phyloP scores from a whole-genome alignment of 2,797 vertebrate genomes.

The Podargus strigoides region DNA sequence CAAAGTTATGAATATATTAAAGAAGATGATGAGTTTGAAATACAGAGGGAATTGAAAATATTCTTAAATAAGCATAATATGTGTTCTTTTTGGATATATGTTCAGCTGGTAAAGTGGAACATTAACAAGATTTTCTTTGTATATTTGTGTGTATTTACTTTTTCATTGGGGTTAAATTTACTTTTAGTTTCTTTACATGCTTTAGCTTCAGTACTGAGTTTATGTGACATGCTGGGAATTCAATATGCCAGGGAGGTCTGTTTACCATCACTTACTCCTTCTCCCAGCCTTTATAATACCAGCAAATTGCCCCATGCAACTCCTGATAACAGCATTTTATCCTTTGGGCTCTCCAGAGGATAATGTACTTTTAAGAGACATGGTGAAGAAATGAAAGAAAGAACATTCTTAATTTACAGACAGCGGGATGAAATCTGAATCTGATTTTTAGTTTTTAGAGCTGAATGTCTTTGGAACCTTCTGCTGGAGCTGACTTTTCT shows the following conservation, averaged over 20 bases:
- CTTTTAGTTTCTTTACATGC: neutral
- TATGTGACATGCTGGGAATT: neutral
- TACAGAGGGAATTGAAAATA: neutral
- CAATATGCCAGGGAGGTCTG: neutral
- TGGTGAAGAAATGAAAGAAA: neutral
- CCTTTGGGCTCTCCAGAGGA: neutral
- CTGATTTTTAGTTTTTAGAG: neutral
- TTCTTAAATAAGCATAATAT: neutral
- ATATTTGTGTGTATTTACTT: neutral
- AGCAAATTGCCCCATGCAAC: neutral
- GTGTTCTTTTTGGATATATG: neutral
- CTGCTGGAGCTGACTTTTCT: neutral
- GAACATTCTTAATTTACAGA: neutral
- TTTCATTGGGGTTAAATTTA: neutral
- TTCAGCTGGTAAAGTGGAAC: neutral
- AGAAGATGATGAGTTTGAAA: neutral
- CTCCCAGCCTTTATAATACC: neutral
- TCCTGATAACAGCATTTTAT: neutral
- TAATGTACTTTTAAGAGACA: neutral
- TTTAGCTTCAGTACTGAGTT: neutral
- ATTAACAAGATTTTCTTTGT: neutral
- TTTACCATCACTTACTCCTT: neutral
- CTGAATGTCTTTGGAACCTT: neutral
- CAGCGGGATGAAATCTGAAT: neutral
- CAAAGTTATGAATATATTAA: neutral